Conservation (phyloP, 2,113 vertebrate species). For the Balaenoptera acutorostrata region DNA sequence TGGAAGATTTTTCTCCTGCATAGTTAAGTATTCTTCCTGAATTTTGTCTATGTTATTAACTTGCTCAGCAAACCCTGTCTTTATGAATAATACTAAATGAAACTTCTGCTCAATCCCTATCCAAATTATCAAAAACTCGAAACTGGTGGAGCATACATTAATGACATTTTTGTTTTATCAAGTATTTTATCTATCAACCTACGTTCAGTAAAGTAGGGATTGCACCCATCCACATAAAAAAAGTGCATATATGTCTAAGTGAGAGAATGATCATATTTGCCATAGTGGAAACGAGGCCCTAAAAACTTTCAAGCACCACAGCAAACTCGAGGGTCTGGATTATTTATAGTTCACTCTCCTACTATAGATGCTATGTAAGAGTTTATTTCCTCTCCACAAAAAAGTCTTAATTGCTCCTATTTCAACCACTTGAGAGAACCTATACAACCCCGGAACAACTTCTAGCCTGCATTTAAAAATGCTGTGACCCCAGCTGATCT, state of each 20-base stretch:
- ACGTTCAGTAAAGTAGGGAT: neutral
- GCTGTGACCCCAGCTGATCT: neutral
- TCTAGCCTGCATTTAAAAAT: neutral
- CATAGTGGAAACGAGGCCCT: neutral
- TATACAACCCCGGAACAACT: neutral
- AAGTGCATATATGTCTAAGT: neutral
- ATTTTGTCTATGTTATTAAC: neutral
- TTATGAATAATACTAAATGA: slow-evolving; percentile 1
- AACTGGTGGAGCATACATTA: neutral
- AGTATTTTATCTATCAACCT: slow-evolving; percentile 31
- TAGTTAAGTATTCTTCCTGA: slow-evolving; percentile 19
- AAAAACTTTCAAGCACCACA: slow-evolving; percentile 37
- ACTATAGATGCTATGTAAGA: slow-evolving; percentile 35
- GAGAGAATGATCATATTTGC: slow-evolving; percentile 23
- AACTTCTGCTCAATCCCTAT: neutral
- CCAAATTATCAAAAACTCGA: slow-evolving; percentile 26
- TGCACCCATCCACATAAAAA: neutral
- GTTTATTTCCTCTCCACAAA: slow-evolving; percentile 42
- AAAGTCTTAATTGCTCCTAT: slow-evolving; percentile 60
- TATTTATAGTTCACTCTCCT: slow-evolving; percentile 23
- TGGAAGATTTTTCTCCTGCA: slow-evolving; percentile 29
- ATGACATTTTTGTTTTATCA: slow-evolving; percentile 26
- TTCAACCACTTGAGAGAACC: slow-evolving; percentile 7
- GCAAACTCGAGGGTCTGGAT: slow-evolving; percentile 16
- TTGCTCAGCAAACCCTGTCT: neutral